Base-by-base conservation (phyloP, 1,140 invertebrate genomes). In the Drosophila arizonae region DNA sequence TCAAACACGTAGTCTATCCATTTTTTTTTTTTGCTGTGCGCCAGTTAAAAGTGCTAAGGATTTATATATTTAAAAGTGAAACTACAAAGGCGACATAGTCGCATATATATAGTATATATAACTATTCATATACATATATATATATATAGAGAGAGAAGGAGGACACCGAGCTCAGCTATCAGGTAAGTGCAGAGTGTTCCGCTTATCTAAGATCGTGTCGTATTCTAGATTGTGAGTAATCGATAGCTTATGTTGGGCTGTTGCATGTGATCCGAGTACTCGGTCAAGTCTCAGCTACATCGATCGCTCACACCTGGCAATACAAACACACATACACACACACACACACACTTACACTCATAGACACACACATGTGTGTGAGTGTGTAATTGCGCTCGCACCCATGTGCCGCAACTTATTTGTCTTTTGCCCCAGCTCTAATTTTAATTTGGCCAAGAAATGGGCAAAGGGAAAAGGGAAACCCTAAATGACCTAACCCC, bases 391-490 rank as follows among this genome's bases (percentile, higher is more conserved):
- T 63, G 62, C 51, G 66, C 64, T 85, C 85, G 72, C 79, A 85
- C 79, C 77, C 85, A 81, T 79, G 58, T 26, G 41, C 52, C 41
- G 33, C 50, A 63, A 15, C 68, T 41, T 81, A 65, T 84, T 78
- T 78, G 78, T 87, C 68, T 68, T 81, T 64, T 87, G 88, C 77
- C 75, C 88, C 81, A 81, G 88, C 77, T 90, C 88, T 90, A 90
- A 90, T 90, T 90, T 89, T 78, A 90, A 90, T 90, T 88, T 79
- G 69, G 71, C 72, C 66, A 65, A 66, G 68, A 30, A 57, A 30
- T 26, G 63, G 6, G 54, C 56, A 24, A 21, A 39, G 30, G 33
- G 5, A 33, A 15, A 33, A 28, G 57, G 21, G 15, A 52, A 43
- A 46, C 70, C 78, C 50, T 70, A 61, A 58, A 46, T 15, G 48